Percentiles rank a stretch among this genome's conserved stretches.
Conservation (phyloP, 1,140 invertebrate genomes). For the Bradysia coprophila region DNA sequence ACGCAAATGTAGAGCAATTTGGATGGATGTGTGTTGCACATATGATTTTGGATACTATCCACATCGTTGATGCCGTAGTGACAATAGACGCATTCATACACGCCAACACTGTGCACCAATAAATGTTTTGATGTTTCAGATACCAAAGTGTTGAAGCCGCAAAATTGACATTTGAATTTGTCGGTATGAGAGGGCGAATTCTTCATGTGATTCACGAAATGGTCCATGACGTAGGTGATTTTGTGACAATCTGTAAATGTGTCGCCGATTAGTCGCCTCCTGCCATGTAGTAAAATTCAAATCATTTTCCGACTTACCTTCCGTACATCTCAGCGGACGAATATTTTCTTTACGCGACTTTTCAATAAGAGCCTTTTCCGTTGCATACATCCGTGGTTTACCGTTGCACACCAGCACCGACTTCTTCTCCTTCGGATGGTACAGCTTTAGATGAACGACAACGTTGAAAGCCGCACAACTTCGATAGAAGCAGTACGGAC, state of each 20-base stretch:
- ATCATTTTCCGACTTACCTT: neutral
- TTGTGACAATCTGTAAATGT: neutral
- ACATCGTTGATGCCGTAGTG: neutral
- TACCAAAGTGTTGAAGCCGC: neutral
- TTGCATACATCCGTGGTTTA: neutral
- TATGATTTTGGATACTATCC: neutral
- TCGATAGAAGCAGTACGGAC: constrained; percentile 37
- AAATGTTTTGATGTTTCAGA: neutral
- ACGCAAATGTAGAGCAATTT: neutral
- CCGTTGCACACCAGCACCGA: neutral
- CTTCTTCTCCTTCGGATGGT: constrained; percentile 6
- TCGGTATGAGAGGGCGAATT: neutral
- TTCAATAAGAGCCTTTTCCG: neutral
- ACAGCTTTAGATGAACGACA: constrained; percentile 26
- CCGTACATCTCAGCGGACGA: neutral
- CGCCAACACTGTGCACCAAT: neutral
- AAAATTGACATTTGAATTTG: neutral
- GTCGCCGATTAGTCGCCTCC: too few relatives aligned
- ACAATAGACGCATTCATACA: neutral
- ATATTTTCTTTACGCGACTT: neutral
- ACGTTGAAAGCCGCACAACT: constrained; percentile 29
- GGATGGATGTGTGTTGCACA: neutral
- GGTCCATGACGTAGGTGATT: neutral
- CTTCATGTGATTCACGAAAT: neutral
- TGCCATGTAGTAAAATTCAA: too few relatives aligned